These are phyloP conservation scores for Cryptoblepharus egeriae DNA, from an alignment of 2,797 vertebrate species.

Conservation along the genomic window DNA sequence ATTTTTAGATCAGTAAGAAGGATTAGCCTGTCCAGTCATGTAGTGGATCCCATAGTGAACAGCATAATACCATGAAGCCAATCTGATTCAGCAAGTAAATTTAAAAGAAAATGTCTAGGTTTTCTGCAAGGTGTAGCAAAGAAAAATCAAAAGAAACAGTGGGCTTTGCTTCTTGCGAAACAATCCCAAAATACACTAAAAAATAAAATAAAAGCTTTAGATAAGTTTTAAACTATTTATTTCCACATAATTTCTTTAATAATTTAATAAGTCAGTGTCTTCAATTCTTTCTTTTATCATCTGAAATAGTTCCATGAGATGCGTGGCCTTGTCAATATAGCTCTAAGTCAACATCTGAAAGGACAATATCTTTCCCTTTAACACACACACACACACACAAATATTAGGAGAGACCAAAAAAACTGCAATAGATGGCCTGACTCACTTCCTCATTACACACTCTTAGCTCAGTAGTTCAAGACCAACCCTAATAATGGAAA, in stretches of 20 bases:
- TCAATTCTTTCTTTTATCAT: slow-evolving; percentile 5
- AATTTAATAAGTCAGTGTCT: background rate
- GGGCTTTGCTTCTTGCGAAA: too few species aligned
- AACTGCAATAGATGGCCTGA: slow-evolving; percentile 8
- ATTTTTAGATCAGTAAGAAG: background rate
- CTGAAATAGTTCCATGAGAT: background rate
- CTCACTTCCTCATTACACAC: slow-evolving; percentile 17
- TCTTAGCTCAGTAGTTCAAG: background rate
- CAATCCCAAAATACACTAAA: background rate
- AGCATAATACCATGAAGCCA: background rate
- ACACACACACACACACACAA: background rate
- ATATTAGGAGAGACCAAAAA: background rate
- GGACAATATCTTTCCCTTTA: background rate
- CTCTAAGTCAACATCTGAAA: slow-evolving; percentile 31
- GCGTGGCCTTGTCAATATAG: background rate
- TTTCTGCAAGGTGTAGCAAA: background rate
- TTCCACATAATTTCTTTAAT: too few species aligned
- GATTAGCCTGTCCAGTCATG: background rate
- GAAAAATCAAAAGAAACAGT: too few species aligned
- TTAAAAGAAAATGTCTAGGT: background rate
- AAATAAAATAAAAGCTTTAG: background rate
- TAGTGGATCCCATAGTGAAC: background rate
- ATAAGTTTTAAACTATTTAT: background rate
- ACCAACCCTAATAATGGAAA: background rate
- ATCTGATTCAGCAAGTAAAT: background rate